A percentile compares a stretch with the other conserved stretches of the same genome.
These are phyloP conservation scores for Pangasius sanitwongsei DNA, from an alignment of 2,797 vertebrate genomes.

Conservation along the genomic window DNA sequence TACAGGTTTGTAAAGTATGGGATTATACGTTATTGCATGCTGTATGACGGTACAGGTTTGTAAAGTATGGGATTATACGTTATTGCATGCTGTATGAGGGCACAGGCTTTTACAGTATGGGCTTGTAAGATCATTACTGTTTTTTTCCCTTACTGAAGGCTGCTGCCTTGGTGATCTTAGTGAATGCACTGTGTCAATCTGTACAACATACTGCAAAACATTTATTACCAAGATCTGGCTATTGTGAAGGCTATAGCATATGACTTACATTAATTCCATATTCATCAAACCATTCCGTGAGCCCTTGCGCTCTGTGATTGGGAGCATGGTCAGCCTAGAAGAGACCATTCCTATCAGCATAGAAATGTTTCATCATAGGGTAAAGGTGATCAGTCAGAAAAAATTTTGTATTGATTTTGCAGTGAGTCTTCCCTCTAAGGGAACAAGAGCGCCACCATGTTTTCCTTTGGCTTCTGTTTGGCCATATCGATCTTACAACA, in stretches of 20 bases:
- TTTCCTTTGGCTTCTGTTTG: background rate
- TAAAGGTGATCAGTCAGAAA: background rate
- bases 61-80: no score
- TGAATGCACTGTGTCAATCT: no score
- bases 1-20: no score
- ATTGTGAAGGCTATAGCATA: background rate
- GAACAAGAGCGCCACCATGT: background rate
- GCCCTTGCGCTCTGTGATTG: background rate
- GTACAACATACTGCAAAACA: no score
- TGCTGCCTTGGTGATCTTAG: no score
- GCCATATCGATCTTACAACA: background rate
- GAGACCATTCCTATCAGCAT: background rate
- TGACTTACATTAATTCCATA: background rate
- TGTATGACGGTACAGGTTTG: no score
- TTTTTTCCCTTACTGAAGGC: no score
- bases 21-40: no score
- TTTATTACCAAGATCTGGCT: no score
- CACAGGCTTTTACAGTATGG: no score
- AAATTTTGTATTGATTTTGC: background rate
- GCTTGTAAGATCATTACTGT: no score
- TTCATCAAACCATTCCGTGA: background rate
- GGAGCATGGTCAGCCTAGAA: background rate
- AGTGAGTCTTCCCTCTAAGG: background rate
- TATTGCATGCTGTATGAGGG: no score
- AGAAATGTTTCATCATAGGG: background rate